These are phyloP conservation scores for Cavia porcellus DNA, from an alignment of 2,113 vertebrate genomes.

Conservation along the genomic window DNA sequence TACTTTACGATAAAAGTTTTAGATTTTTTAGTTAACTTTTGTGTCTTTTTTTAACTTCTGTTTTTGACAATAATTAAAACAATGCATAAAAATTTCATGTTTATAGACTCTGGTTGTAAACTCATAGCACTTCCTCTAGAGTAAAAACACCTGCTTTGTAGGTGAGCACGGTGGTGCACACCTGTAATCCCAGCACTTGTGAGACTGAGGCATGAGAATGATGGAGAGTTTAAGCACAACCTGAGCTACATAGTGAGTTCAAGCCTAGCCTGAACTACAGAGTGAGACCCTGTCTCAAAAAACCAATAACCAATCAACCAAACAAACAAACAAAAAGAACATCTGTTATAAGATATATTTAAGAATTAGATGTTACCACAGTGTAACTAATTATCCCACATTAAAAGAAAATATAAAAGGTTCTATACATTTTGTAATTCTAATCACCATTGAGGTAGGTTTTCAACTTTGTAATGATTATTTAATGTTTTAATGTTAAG, in stretches of 20 bases:
- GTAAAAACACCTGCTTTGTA: not conserved
- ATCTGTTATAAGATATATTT: not conserved
- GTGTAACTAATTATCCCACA: not conserved
- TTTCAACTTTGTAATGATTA: slow-evolving; percentile 35
- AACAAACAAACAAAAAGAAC: not conserved
- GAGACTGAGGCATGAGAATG: not conserved
- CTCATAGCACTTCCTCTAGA: not conserved
- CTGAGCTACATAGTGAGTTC: not conserved
- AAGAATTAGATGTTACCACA: not conserved
- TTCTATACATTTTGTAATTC: not conserved
- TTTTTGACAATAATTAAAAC: slow-evolving; percentile 34
- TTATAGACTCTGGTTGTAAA: not conserved
- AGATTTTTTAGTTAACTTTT: slow-evolving; percentile 19
- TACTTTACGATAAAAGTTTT: not conserved
- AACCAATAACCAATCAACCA: not conserved
- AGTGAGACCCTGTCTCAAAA: not conserved
- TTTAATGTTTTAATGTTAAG: slow-evolving; percentile 25
- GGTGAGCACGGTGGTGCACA: not conserved
- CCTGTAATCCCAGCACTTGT: not conserved
- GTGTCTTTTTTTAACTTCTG: not conserved
- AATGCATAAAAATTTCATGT: slow-evolving; percentile 14
- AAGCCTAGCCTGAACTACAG: not conserved
- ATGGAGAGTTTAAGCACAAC: not conserved
- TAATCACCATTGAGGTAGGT: not conserved
- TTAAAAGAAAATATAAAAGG: not conserved